A percentile compares a stretch with the other conserved stretches of the same genome.
These are phyloP conservation scores for Mormoops blainvillei DNA, from an alignment of 2,113 vertebrate species.

Conservation along the genomic window DNA sequence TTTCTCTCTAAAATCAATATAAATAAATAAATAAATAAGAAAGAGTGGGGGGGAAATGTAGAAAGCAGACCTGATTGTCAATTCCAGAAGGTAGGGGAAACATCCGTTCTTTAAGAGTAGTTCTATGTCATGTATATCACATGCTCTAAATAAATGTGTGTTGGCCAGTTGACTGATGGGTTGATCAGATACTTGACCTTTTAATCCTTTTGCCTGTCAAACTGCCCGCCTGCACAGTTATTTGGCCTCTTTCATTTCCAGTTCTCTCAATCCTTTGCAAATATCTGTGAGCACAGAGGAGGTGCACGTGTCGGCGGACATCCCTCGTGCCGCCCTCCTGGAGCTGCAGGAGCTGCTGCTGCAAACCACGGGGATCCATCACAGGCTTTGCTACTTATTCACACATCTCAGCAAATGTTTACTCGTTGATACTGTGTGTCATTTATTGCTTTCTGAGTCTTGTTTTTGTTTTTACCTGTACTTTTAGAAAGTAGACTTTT, in stretches of 20 bases:
- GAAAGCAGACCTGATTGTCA: no score
- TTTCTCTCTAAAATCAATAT: no score
- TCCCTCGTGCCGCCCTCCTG: background rate
- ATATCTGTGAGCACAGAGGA: background rate
- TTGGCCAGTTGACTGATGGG: background rate
- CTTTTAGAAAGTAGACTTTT: background rate
- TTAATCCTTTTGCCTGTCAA: background rate
- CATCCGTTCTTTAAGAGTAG: background rate
- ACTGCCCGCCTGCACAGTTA: background rate
- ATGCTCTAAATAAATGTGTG: background rate
- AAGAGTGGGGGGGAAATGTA: background rate
- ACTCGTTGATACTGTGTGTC: no score
- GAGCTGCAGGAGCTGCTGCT: background rate
- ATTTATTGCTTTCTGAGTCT: background rate
- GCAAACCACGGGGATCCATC: rapidly evolving
- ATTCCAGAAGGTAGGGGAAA: background rate
- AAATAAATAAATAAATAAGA: no score
- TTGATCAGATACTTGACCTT: background rate
- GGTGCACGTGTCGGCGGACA: rapidly evolving
- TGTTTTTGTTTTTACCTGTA: background rate
- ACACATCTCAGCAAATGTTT: background rate
- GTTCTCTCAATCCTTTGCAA: background rate
- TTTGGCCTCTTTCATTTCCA: background rate
- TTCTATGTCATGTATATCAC: rapidly evolving
- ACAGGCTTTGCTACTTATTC: background rate